Conservation (phyloP, 2,888 invertebrate genomes). For the Dolichopus griseipennis region DNA sequence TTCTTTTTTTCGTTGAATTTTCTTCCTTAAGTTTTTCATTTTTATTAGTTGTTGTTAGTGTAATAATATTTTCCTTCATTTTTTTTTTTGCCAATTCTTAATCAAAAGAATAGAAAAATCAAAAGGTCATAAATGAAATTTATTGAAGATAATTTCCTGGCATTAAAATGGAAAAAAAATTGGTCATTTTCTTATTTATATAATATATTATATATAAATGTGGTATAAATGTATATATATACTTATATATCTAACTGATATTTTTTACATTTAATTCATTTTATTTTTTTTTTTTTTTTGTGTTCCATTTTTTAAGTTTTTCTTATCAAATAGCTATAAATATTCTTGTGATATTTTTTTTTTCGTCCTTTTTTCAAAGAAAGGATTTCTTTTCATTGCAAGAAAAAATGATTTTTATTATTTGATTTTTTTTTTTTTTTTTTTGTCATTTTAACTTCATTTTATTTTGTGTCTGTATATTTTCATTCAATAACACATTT, state of each 20-base stretch:
- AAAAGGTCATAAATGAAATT: constrained; percentile 6
- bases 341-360: background rate
- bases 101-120: constrained; percentile 2
- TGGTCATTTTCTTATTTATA: background rate
- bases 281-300: too few species aligned
- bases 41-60: too few species aligned
- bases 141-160: constrained; percentile 4
- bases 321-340: constrained; percentile 3
- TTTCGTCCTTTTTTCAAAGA: background rate
- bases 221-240: too few species aligned
- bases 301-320: background rate
- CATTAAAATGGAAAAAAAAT: background rate
- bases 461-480: too few species aligned
- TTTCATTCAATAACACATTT: background rate
- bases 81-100: background rate
- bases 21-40: too few species aligned
- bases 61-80: background rate
- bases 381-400: too few species aligned
- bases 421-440: too few species aligned
- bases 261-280: background rate
- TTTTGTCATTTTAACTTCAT: too few species aligned
- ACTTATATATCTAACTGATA: background rate
- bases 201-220: too few species aligned
- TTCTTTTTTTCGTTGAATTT: too few species aligned
- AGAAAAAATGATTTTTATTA: too few species aligned